Base-by-base conservation (phyloP, 2,888 invertebrate genomes). In the Lypha dubia region DNA sequence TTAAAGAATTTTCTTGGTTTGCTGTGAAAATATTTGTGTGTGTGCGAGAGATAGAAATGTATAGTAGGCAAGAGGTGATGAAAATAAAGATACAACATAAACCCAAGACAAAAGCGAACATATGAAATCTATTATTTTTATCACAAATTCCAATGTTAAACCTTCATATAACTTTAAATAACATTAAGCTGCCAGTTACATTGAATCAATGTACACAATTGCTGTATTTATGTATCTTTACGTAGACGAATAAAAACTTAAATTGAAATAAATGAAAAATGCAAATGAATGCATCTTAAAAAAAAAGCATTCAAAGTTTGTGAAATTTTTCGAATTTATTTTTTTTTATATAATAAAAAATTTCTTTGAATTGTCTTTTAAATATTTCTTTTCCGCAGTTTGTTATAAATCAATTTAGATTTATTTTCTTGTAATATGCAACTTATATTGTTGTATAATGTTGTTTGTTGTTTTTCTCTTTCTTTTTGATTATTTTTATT, bases 331-430 rank as follows among this genome's bases (percentile, higher is more conserved):
- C n/a, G n/a, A n/a, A n/a, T n/a, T n/a, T n/a, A n/a, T n/a, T n/a
- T n/a, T n/a, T n/a, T 41, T 38, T 17, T 22, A 8, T n/a, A 38
- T n/a, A n/a, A n/a, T n/a, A 60, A 38, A 60, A 3, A 15, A 11
- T 11, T 41, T 38, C 3, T 35, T 38, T 13, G 38, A 38, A 11
- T 65, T 49, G 32, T 15, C 9, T n/a, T 24, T 53, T n/a, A 9
- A 38, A 11, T 41, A 6, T 20, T 15, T 56, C 13, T 32, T 8
- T 35, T 51, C 22, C 20, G 49, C 9, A 7, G 41, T 73, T 58
- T 60, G 60, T 79, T 74, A 77, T 81, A 77, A 81, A 81, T 84
- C 80, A 84, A 84, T 80, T 84, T 73, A 63, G 49, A 73, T 84
- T 84, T 76, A 63, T 84, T 77, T 74, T 51, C 77, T 60, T 68